Evolutionary conservation across 2,113 vertebrate species (phyloP).

Genomic region (Carassius gibelio): DNA sequence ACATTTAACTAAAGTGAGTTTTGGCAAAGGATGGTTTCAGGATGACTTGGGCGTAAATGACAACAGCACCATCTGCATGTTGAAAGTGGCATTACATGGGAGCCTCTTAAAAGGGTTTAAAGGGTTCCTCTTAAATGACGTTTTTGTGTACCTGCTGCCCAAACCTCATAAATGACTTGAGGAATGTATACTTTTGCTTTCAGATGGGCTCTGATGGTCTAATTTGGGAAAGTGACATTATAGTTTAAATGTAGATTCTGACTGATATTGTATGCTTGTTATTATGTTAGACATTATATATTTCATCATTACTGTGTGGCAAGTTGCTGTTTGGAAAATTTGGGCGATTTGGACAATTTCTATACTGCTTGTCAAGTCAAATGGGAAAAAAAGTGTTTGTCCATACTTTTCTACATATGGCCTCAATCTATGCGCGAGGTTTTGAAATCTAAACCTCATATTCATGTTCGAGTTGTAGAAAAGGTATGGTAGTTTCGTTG

Average conservation of each 20-base stretch:
- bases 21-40: background rate
- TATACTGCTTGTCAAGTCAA: background rate
- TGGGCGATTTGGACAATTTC: background rate
- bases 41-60: constrained; percentile 44
- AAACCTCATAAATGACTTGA: background rate
- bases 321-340: background rate
- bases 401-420: background rate
- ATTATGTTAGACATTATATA: background rate
- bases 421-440: background rate
- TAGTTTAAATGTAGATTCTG: background rate
- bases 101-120: background rate
- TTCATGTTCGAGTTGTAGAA: background rate
- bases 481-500: background rate
- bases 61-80: constrained; percentile 78
- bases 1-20: background rate
- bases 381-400: background rate
- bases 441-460: background rate
- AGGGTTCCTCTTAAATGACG: background rate
- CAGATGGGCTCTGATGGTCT: background rate
- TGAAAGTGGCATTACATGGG: constrained; percentile 63
- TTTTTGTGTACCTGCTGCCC: constrained; percentile 9
- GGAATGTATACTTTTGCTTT: background rate
- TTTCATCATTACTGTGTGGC: background rate
- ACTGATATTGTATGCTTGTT: background rate
- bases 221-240: background rate